Evolutionary conservation across 2,888 invertebrate species (phyloP), one percentile per base, ranked within the genome.

Genomic region (Taphrorychus bicolor): DNA sequence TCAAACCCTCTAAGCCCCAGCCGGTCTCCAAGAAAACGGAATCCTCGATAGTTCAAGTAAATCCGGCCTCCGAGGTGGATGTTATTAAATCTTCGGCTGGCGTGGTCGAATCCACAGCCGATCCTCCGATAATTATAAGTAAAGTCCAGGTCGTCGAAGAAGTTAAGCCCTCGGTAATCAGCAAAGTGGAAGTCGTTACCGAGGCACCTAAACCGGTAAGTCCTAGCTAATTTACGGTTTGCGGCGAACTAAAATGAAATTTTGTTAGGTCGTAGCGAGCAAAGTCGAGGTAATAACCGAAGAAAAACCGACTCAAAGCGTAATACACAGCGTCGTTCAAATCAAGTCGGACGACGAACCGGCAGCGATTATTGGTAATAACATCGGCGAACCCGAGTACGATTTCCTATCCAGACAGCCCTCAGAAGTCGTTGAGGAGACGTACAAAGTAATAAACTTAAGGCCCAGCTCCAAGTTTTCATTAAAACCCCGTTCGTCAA

Each of bases 331-430:
- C 59, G 72, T 76, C 45, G 75, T 78, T 5, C 73, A 76, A 59
- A 74, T 77, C 2, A 77, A 77, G 63, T 71, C 75, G 1, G 86
- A 87, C 56, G 86, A 87, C 73, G 88, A 89, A 67, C 87, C 88
- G 14, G 85, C 88, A 48, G 80, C 87, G 53, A 84, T 87, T 23
- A 72, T 81, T 11, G 90, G 91, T 66, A 93, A 92, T 76, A 90
- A 91, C 76, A 86, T 91, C 41, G 91, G 89, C 18, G 91, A 91
- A 71, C 92, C 93, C 0, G 93, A 93, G 82, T 94, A 93, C 77
- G 93, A 94, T 79, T 91, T 93, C 76, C 85, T 94, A 2, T 93
- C 93, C 5, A 87, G 93, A 41, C 93, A 94, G 77, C 94, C 94
- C 0, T 90, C 92, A 5, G 93, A 94, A 82, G 90, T 91, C 73